Conservation (phyloP, 1,140 invertebrate species). For the Caenorhabditis latens region DNA sequence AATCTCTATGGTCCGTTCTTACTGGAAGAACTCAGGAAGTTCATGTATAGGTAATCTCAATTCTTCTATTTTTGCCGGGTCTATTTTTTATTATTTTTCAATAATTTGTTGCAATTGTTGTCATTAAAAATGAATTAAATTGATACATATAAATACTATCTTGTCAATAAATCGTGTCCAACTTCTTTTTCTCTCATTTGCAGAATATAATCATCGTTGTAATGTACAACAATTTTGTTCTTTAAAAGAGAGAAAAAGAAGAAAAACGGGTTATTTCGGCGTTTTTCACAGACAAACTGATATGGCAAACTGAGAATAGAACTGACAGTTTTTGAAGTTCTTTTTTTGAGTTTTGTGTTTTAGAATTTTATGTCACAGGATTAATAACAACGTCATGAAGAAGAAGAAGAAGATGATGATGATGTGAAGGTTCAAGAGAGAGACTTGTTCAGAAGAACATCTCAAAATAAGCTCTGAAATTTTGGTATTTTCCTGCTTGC, state of each 20-base stretch:
- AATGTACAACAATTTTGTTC: conserved; percentile 31
- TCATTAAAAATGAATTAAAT: not conserved
- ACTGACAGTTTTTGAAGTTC: not conserved
- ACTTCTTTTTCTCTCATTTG: not conserved
- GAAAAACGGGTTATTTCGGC: not conserved
- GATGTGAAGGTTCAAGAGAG: too few species aligned
- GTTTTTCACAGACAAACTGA: conserved; percentile 25
- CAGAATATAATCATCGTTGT: not conserved
- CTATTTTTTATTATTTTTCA: not conserved
- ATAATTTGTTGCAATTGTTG: not conserved
- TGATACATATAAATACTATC: not conserved
- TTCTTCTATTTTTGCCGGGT: not conserved
- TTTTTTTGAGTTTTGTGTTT: not conserved
- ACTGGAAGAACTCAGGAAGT: conserved; percentile 35
- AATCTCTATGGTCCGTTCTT: conserved; percentile 58
- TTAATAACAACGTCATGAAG: too few species aligned
- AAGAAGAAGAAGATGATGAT: too few species aligned
- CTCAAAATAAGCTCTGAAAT: too few species aligned
- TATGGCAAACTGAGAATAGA: conserved; percentile 29
- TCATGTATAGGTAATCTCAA: conserved; percentile 14
- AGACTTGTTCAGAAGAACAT: too few species aligned
- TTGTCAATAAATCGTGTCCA: not conserved
- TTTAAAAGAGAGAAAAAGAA: conserved; percentile 12
- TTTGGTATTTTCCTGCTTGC: too few species aligned
- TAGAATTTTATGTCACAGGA: not conserved